Percentiles rank a stretch among this genome's conserved stretches.
phyloP scores from a whole-genome alignment of 2,888 invertebrate species.

The Leucophora obtusa region DNA sequence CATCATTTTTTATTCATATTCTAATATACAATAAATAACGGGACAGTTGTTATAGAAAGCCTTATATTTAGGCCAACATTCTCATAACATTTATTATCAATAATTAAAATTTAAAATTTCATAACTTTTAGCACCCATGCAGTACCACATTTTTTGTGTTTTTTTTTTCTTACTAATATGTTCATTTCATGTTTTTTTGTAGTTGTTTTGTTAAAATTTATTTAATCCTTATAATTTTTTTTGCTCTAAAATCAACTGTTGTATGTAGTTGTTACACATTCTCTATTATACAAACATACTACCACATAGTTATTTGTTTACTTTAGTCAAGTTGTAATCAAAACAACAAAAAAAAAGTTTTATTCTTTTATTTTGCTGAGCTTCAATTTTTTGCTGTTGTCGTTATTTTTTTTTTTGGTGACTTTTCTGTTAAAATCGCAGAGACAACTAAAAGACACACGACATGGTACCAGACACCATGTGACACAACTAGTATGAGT shows the following conservation, averaged over 20 bases:
- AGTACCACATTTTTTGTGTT: background rate
- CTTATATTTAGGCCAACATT: background rate
- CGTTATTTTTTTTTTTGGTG: conserved; percentile 35
- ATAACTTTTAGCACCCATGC: conserved; percentile 6
- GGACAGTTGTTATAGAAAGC: no score
- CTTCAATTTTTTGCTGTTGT: conserved; percentile 13
- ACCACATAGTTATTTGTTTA: conserved; percentile 48
- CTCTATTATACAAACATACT: conserved; percentile 25
- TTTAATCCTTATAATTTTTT: conserved; percentile 22
- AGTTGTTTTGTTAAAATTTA: conserved; percentile 31
- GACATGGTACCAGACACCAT: conserved; percentile 62
- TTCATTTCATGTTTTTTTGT: background rate
- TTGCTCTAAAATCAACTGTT: conserved; percentile 33
- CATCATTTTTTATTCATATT: no score
- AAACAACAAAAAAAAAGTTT: conserved; percentile 37
- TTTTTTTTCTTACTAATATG: background rate
- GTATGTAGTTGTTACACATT: conserved; percentile 26
- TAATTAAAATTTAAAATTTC: conserved; percentile 51
- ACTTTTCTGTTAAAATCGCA: conserved; percentile 37
- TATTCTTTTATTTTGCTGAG: conserved; percentile 2
- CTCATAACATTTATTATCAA: conserved; percentile 1
- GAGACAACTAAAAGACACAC: conserved; percentile 56
- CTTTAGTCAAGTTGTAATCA: conserved; percentile 56
- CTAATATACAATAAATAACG: no score
- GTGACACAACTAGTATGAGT: conserved; percentile 43